phyloP scores from a whole-genome alignment of 2,888 invertebrate species.

The Omphaloscelis lunosa region DNA sequence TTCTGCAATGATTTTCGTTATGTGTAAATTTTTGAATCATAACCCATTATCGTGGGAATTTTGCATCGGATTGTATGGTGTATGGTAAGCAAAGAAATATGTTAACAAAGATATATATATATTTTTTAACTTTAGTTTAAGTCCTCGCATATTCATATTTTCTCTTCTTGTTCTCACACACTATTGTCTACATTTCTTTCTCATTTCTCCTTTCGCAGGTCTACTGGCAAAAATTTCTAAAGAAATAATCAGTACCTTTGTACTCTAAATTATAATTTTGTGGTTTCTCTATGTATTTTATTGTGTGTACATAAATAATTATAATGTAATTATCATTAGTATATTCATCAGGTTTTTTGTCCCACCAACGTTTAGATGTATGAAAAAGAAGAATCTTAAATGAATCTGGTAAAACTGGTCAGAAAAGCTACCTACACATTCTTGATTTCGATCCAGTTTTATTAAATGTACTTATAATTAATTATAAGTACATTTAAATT shows the following conservation, averaged over 20 bases:
- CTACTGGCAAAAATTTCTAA: no score
- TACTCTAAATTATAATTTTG: no score
- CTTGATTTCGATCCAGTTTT: neutral
- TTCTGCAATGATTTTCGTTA: constrained; percentile 85
- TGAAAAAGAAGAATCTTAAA: neutral
- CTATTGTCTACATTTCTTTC: no score
- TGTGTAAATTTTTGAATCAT: constrained; percentile 85
- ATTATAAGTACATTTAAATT: no score
- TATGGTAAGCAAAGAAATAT: constrained; percentile 52
- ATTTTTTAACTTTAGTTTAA: no score
- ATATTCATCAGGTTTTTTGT: neutral
- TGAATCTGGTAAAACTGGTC: neutral
- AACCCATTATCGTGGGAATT: constrained; percentile 73
- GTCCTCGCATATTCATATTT: no score
- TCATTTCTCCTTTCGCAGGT: no score
- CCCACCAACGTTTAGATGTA: neutral
- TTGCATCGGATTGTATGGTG: constrained; percentile 55
- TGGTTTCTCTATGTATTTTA: no score
- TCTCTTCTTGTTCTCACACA: no score
- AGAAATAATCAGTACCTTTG: no score
- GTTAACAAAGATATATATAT: no score
- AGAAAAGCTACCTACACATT: neutral
- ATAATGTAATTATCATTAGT: neutral
- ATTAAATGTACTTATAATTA: no score
- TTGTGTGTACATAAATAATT: neutral